Percentiles rank a stretch among this genome's conserved stretches.
Conservation (phyloP, 2,797 vertebrate species). For the Catostomus latipinnis region DNA sequence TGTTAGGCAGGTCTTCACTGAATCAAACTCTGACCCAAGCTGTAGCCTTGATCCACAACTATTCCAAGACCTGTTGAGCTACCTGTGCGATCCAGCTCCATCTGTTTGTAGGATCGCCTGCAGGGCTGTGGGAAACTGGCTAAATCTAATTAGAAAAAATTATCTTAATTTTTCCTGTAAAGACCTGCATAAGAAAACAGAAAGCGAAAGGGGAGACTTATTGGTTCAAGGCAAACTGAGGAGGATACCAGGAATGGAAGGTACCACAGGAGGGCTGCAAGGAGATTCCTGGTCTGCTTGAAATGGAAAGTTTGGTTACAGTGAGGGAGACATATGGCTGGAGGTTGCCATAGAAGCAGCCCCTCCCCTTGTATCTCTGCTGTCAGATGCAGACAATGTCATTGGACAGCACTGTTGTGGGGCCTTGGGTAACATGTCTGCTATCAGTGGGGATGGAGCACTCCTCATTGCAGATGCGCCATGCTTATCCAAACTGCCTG, state of each 20-base stretch:
- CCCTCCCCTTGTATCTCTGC: constrained; percentile 72
- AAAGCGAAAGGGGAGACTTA: not conserved
- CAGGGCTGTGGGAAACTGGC: constrained; percentile 76
- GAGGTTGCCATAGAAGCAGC: constrained; percentile 69
- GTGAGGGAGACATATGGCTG: constrained; percentile 63
- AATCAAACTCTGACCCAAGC: constrained; percentile 52
- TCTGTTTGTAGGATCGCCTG: constrained; percentile 72
- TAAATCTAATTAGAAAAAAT: constrained; percentile 65
- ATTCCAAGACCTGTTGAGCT: constrained; percentile 68
- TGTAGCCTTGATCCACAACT: constrained; percentile 55
- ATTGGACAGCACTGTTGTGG: constrained; percentile 83
- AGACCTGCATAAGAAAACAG: constrained; percentile 1
- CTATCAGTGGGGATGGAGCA: constrained; percentile 60
- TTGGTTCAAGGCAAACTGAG: constrained; percentile 41
- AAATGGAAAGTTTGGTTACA: constrained; percentile 29
- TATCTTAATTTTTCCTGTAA: constrained; percentile 20
- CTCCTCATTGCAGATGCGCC: constrained; percentile 76
- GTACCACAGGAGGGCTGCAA: constrained; percentile 18
- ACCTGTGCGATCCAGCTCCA: constrained; percentile 67
- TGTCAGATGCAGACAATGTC: constrained; percentile 78
- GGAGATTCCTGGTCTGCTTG: constrained; percentile 1
- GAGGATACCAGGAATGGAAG: constrained; percentile 37
- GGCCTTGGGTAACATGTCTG: constrained; percentile 83
- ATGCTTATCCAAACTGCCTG: constrained; percentile 77
- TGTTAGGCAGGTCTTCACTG: not conserved